These are phyloP conservation scores for Tridacna crocea DNA, from an alignment of 2,888 invertebrate genomes.

Conservation along the genomic window DNA sequence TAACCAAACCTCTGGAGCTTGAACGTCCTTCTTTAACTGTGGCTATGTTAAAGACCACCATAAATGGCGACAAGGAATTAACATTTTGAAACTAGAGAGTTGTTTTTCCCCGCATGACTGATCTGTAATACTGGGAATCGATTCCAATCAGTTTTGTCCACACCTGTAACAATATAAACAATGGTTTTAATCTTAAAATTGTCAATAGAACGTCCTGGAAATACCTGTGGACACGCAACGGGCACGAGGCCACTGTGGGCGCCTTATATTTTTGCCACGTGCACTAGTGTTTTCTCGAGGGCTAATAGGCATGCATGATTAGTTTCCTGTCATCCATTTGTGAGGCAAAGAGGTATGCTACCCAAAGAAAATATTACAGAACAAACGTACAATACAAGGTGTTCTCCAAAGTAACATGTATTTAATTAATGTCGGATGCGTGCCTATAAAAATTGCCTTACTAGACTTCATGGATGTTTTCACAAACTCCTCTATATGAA, in stretches of 20 bases:
- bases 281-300: constrained; percentile 3
- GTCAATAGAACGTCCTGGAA: constrained; percentile 17
- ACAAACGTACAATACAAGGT: neutral
- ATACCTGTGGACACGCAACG: constrained; percentile 18
- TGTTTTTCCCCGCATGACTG: constrained; percentile 17
- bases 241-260: constrained; percentile 9
- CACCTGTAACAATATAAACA: constrained; percentile 29
- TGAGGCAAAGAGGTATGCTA: neutral
- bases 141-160: constrained; percentile 17
- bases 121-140: constrained; percentile 4
- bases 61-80: constrained; percentile 7
- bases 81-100: constrained; percentile 15
- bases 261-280: constrained; percentile 18
- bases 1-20: neutral
- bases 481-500: too few species aligned
- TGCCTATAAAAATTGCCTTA: too few species aligned
- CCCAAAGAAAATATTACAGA: neutral
- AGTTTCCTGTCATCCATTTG: constrained; percentile 3
- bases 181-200: constrained; percentile 22
- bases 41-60: neutral
- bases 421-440: too few species aligned
- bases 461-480: too few species aligned
- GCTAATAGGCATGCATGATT: constrained; percentile 25
- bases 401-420: neutral
- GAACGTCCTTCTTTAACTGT: neutral